Percentiles rank a stretch among this genome's conserved stretches.
Evolutionary conservation across 2,797 vertebrate genomes (phyloP).

Genomic region (Adelosebastes latens): DNA sequence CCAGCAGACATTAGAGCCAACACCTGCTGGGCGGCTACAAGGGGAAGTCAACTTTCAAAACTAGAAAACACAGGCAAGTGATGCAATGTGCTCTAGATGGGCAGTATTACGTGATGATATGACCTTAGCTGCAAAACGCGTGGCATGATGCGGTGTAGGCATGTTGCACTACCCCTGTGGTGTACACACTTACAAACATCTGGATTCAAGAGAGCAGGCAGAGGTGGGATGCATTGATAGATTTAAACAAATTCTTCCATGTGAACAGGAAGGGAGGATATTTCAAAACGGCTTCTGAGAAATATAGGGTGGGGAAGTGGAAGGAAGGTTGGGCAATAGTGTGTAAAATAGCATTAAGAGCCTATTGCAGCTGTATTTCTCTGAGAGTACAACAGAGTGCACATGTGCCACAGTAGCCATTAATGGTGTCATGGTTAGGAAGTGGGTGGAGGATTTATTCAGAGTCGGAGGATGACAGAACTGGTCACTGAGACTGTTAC

Average conservation of each 20-base stretch:
- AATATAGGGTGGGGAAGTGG: constrained; percentile 53
- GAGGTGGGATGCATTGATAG: not conserved
- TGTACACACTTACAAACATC: not conserved
- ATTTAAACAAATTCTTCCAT: constrained; percentile 1
- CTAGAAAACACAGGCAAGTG: not conserved
- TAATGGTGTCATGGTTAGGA: constrained; percentile 25
- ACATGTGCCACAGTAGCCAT: not conserved
- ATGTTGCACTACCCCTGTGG: not conserved
- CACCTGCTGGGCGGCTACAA: constrained; percentile 43
- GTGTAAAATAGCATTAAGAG: constrained; percentile 51
- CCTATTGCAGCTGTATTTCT: constrained; percentile 41
- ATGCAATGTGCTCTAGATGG: not conserved
- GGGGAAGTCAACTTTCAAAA: constrained; percentile 55
- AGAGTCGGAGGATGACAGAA: constrained; percentile 18
- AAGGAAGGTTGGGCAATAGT: constrained; percentile 64
- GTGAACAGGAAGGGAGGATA: constrained; percentile 38
- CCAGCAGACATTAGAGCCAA: not conserved
- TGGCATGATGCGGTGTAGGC: rapidly evolving
- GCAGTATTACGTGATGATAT: not conserved
- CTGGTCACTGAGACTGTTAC: constrained; percentile 19
- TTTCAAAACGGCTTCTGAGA: constrained; percentile 53
- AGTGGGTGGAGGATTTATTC: constrained; percentile 9
- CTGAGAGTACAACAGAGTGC: constrained; percentile 2
- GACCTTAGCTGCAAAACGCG: not conserved
- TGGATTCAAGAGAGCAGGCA: not conserved